phyloP scores from a whole-genome alignment of 2,113 vertebrate species.

The Thinocorus orbignyianus region DNA sequence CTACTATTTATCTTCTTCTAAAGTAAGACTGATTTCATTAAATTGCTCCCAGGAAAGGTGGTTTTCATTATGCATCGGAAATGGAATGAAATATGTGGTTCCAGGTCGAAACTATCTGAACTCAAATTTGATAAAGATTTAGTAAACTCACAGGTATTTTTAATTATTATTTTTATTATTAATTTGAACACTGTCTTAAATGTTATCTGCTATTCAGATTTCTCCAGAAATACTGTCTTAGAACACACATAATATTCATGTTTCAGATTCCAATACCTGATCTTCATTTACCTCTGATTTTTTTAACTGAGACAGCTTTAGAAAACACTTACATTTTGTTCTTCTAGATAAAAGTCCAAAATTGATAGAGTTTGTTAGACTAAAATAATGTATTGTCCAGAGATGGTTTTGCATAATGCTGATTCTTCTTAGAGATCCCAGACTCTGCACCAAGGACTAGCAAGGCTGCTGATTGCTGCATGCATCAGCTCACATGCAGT shows the following conservation, averaged over 20 bases:
- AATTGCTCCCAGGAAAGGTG: neutral
- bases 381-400: neutral
- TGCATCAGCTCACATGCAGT: neutral
- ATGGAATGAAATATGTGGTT: neutral
- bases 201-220: neutral
- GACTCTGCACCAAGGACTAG: neutral
- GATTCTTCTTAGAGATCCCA: neutral
- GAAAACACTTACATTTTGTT: neutral
- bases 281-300: neutral
- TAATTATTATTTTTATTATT: neutral
- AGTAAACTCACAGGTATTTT: neutral
- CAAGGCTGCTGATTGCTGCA: neutral
- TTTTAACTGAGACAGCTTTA: neutral
- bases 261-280: neutral
- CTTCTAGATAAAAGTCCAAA: neutral
- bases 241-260: neutral
- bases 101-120: neutral
- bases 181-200: neutral
- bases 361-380: neutral
- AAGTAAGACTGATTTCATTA: neutral
- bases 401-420: neutral
- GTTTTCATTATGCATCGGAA: neutral
- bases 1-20: neutral
- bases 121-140: neutral
- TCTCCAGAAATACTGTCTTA: neutral